Evolutionary conservation across 2,888 invertebrate genomes (phyloP).

Genomic region (Xestia sexstrigata): DNA sequence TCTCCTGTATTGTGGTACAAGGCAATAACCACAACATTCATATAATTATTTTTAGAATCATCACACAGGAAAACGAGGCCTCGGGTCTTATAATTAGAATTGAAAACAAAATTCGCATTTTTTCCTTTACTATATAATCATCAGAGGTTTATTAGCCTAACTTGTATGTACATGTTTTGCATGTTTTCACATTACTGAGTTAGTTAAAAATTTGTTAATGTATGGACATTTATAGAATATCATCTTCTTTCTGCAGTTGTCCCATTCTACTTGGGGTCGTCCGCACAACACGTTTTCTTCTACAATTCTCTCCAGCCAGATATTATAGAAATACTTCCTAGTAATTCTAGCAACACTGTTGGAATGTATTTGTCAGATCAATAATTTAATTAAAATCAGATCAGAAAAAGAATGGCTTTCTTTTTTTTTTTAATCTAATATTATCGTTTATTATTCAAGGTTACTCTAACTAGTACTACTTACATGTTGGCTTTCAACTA

Average conservation of each 20-base stretch:
- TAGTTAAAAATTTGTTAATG: neutral
- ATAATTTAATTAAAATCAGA: neutral
- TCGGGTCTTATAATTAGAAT: constrained; percentile 13
- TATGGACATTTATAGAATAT: neutral
- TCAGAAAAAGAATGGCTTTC: constrained; percentile 2
- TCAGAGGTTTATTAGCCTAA: neutral
- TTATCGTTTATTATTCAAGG: constrained; percentile 28
- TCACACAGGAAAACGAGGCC: constrained; percentile 47
- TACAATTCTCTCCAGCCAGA: no score
- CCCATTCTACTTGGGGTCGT: no score
- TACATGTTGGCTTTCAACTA: no score
- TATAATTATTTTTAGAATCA: constrained; percentile 45
- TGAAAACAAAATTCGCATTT: constrained; percentile 18
- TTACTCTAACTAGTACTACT: constrained; percentile 11
- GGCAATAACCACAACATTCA: constrained; percentile 28
- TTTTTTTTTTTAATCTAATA: no score
- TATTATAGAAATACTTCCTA: neutral
- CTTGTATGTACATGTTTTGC: neutral
- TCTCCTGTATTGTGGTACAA: constrained; percentile 8
- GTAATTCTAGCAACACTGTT: neutral
- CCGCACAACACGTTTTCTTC: no score
- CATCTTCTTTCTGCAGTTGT: no score
- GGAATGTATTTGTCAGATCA: neutral
- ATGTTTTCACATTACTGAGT: neutral
- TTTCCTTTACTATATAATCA: constrained; percentile 25